Base-by-base conservation (phyloP, 1,140 invertebrate species). In the Homalodisca vitripennis region DNA sequence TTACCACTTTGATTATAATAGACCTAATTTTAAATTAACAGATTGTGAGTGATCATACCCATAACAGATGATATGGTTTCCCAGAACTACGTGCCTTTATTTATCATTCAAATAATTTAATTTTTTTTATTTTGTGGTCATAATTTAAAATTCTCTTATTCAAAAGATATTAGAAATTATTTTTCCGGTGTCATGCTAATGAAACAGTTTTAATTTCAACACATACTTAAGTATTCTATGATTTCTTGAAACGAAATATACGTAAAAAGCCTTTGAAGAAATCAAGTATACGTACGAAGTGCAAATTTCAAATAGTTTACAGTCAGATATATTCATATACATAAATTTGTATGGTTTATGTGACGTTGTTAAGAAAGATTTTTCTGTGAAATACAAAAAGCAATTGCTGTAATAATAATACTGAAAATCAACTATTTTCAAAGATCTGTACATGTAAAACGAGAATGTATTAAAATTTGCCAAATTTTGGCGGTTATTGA, bases 221-320 rank as follows among this genome's bases (percentile, higher is more conserved):
- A n/a, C n/a, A 41, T 10, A 41, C 17, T 6, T 41, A 10, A 10
- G 34, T 17, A 41, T 41, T 41, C 34, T 10, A 41, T 41, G 34
- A 17, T 41, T 41, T 41, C 34, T 41, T 41, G 34, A 60, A 3
- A 60, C 55, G 22, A 60, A 12, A 60, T 60, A 60, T 60, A 60
- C 55, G 55, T 60, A 60, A 60, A 27, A 60, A 60, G 55, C 55
- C 55, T 60, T 60, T 60, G 55, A 60, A 26, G 55, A 60, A 60
- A 60, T 60, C 3, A 60, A 26, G 55, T 60, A 60, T 60, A 60
- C 55, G 55, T 60, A 29, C 17, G 3, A 60, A 27, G 22, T 60
- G 20, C 22, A 60, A 60, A 26, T 60, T 60, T 60, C 55, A 27
- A 26, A 60, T 60, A 60, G 55, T 60, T 60, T 60, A 27, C 22